phyloP scores from a whole-genome alignment of 2,113 vertebrate species.

The Phaetusa simplex region DNA sequence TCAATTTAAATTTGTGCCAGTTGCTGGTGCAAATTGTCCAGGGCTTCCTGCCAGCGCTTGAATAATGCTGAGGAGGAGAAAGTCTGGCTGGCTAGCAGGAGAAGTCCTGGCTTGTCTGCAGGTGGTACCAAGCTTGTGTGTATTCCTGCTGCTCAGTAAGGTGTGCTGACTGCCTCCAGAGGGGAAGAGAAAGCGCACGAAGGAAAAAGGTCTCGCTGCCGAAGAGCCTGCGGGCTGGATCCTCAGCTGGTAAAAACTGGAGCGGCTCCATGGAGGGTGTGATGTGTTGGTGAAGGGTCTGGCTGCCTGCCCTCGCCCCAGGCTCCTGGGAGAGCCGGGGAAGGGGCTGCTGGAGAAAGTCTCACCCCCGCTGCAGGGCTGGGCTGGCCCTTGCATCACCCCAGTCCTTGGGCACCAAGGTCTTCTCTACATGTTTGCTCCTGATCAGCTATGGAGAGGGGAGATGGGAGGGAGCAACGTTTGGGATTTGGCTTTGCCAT shows the following conservation, averaged over 20 bases:
- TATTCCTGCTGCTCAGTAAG: background rate
- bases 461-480: background rate
- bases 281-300: background rate
- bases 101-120: slow-evolving; percentile 36
- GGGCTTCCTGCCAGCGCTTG: background rate
- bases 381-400: background rate
- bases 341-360: background rate
- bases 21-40: background rate
- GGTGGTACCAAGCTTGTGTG: background rate
- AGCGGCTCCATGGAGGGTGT: background rate
- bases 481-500: background rate
- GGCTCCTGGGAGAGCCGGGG: background rate
- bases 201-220: background rate
- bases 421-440: background rate
- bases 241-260: background rate
- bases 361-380: background rate
- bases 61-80: background rate
- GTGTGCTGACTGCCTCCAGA: background rate
- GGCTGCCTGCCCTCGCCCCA: background rate
- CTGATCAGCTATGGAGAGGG: background rate
- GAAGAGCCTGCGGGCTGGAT: background rate
- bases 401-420: background rate
- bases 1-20: background rate
- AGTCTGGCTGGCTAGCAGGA: background rate
- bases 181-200: background rate